Conservation (phyloP, 1,140 invertebrate genomes). For the Solen grandis region DNA sequence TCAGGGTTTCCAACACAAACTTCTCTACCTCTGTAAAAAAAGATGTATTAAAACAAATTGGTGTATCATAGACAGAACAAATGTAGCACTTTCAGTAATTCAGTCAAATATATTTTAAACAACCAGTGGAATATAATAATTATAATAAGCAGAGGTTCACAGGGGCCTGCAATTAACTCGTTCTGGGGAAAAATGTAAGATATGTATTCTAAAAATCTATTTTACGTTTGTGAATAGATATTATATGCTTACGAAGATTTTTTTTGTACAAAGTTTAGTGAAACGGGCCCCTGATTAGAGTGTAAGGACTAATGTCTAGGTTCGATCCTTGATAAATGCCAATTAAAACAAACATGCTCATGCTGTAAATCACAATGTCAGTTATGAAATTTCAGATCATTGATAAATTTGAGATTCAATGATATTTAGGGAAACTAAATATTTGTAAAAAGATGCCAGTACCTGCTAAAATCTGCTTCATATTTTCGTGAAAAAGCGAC, state of each 20-base stretch:
- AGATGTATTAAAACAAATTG: not conserved
- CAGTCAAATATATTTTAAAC: not conserved
- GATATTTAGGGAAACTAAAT: not conserved
- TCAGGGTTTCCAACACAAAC: slow-evolving; percentile 69
- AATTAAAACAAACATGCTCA: not conserved
- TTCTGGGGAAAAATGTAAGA: not conserved
- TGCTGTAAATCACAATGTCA: too few species aligned
- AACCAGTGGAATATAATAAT: not conserved
- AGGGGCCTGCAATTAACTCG: not conserved
- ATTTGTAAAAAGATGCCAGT: not conserved
- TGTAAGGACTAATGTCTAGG: not conserved
- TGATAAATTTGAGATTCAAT: not conserved
- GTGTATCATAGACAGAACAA: not conserved
- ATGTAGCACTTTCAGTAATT: not conserved
- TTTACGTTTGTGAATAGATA: too few species aligned
- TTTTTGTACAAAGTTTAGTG: too few species aligned
- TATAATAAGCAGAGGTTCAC: not conserved
- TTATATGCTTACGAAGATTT: too few species aligned
- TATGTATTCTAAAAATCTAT: not conserved
- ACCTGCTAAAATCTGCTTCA: slow-evolving; percentile 26
- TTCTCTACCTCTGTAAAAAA: slow-evolving; percentile 68
- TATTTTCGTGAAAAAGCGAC: slow-evolving; percentile 25
- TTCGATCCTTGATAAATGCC: not conserved
- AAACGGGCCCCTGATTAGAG: not conserved
- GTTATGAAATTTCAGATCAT: not conserved